A percentile compares a stretch with the other conserved stretches of the same genome.
Conservation (phyloP, 1,140 invertebrate genomes). For the Rhyzopertha dominica region DNA sequence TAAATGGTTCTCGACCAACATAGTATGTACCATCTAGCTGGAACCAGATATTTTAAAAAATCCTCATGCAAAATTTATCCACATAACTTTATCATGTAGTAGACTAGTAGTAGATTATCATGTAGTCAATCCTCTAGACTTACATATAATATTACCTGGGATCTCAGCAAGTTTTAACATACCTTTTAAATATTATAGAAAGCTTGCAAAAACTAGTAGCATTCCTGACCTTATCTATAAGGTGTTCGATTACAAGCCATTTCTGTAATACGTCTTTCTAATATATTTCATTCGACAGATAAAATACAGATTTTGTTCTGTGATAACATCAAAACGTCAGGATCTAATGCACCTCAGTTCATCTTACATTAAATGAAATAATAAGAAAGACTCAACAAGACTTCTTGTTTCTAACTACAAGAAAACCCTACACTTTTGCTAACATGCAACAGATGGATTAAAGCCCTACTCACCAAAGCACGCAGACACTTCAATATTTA, state of each 20-base stretch:
- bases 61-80: too few relatives aligned
- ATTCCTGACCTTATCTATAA: too few relatives aligned
- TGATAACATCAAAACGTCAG: too few relatives aligned
- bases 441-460: slow-evolving; percentile 21
- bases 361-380: too few relatives aligned
- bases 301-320: too few relatives aligned
- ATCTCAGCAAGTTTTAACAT: not conserved
- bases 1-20: too few relatives aligned
- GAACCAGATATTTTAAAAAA: too few relatives aligned
- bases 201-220: too few relatives aligned
- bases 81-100: too few relatives aligned
- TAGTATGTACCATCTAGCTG: too few relatives aligned
- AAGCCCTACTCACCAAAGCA: slow-evolving; percentile 5
- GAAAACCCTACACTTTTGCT: slow-evolving; percentile 12
- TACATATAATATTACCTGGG: not conserved
- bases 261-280: slow-evolving; percentile 3
- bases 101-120: not conserved
- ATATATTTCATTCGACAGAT: slow-evolving; percentile 1
- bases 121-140: not conserved
- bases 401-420: slow-evolving; percentile 15
- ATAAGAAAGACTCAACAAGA: too few relatives aligned
- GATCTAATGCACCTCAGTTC: too few relatives aligned
- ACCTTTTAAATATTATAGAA: not conserved
- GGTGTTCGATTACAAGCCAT: slow-evolving; percentile 1
- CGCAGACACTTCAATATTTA: slow-evolving; percentile 19